phyloP scores from a whole-genome alignment of 2,888 invertebrate genomes.

The Eremobia ochroleuca region DNA sequence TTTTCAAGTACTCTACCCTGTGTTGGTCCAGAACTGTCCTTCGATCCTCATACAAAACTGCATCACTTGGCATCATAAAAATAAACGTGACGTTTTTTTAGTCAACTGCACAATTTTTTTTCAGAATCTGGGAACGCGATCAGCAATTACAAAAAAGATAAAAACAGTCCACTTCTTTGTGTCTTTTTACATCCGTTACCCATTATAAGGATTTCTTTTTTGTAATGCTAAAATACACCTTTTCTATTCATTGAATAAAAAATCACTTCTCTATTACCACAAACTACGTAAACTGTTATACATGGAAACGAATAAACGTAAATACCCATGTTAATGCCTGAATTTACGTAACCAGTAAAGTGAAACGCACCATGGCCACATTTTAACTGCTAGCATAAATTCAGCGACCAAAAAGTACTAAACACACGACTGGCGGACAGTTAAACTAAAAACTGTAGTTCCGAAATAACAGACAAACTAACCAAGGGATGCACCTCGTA shows the following conservation, averaged over 20 bases:
- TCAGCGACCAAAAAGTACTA: conserved; percentile 42
- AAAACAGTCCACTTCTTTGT: neutral
- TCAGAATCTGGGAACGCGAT: neutral
- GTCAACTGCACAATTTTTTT: neutral
- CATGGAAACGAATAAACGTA: conserved; percentile 3
- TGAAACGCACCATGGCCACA: conserved; percentile 29
- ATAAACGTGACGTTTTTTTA: neutral
- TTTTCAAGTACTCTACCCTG: neutral
- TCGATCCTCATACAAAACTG: neutral
- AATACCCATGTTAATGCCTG: conserved; percentile 23
- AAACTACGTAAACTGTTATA: neutral
- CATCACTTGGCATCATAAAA: neutral
- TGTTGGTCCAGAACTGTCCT: neutral
- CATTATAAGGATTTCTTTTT: neutral
- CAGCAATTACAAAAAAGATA: neutral
- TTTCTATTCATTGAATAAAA: neutral
- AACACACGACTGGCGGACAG: conserved; percentile 32
- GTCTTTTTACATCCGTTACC: neutral
- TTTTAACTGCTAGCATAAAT: conserved; percentile 49
- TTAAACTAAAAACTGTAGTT: conserved; percentile 48
- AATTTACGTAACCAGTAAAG: conserved; percentile 44
- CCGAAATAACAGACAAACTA: conserved; percentile 48
- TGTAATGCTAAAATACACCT: neutral
- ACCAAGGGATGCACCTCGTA: conserved; percentile 22
- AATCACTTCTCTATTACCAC: neutral